Evolutionary conservation across 1,140 invertebrate species (phyloP).

Genomic region (Meloidogyne exigua): DNA sequence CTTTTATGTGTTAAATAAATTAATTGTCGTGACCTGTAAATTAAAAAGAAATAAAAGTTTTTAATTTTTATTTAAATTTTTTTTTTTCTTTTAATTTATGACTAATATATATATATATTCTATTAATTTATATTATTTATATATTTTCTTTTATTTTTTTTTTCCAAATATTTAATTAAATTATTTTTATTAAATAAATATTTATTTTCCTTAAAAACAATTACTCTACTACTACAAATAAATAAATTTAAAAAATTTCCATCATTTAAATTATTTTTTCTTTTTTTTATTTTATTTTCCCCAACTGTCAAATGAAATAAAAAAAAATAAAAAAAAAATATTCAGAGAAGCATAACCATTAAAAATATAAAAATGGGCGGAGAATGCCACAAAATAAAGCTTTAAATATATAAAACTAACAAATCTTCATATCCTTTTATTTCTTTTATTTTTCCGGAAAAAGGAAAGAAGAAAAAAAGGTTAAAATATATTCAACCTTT

Average conservation of each 20-base stretch:
- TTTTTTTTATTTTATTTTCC: not conserved
- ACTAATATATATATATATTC: too few relatives aligned
- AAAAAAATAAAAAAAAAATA: not conserved
- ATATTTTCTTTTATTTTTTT: not conserved
- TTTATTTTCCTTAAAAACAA: not conserved
- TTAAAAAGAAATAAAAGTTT: too few relatives aligned
- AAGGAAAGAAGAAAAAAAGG: too few relatives aligned
- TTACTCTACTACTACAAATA: not conserved
- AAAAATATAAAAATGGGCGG: slow-evolving; percentile 3
- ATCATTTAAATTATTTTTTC: not conserved
- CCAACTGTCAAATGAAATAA: not conserved
- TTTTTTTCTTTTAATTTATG: too few relatives aligned
- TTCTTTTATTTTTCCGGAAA: not conserved
- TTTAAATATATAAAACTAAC: not conserved
- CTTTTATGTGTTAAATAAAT: too few relatives aligned
- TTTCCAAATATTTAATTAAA: not conserved
- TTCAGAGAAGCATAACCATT: not conserved
- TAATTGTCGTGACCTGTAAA: too few relatives aligned
- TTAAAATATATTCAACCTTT: too few relatives aligned
- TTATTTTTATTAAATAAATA: not conserved
- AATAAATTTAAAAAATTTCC: slow-evolving; percentile 3
- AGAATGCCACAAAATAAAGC: not conserved
- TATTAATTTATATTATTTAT: not conserved
- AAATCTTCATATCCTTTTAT: not conserved
- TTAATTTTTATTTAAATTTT: too few relatives aligned